Percentiles rank a stretch among this genome's conserved stretches.
Evolutionary conservation across 2,113 vertebrate genomes (phyloP).

Genomic region (Himantopus leucocephalus): DNA sequence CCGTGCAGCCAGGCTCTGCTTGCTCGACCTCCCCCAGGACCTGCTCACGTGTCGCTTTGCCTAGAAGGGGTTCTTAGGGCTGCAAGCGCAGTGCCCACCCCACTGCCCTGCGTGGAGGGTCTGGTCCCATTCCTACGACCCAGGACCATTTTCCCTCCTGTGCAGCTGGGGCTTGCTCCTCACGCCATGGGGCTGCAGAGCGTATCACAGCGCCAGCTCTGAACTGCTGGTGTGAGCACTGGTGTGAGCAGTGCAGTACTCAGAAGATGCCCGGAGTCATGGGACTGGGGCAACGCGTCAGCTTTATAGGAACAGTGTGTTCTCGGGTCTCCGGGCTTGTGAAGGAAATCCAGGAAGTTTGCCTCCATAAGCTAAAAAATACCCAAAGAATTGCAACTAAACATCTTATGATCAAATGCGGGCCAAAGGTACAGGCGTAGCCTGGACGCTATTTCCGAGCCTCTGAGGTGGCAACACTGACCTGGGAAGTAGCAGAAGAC

Average conservation of each 20-base stretch:
- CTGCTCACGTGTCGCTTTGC: fast-evolving
- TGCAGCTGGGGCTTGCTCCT: neutral
- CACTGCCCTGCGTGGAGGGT: no score
- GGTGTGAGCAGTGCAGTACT: neutral
- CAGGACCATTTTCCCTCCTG: neutral
- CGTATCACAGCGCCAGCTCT: neutral
- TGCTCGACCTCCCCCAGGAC: neutral
- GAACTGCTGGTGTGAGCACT: neutral
- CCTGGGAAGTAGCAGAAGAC: neutral
- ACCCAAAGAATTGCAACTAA: neutral
- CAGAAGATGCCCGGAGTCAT: fast-evolving
- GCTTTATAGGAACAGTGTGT: neutral
- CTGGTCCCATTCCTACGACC: neutral
- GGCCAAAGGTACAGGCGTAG: neutral
- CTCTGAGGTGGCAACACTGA: neutral
- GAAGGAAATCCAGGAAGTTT: neutral
- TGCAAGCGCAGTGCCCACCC: neutral
- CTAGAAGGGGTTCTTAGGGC: no score
- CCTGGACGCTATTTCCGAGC: neutral
- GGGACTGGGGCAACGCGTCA: neutral
- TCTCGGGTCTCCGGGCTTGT: neutral
- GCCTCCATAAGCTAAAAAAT: neutral
- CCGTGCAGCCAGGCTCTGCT: neutral
- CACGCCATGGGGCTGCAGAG: fast-evolving
- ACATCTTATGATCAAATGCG: neutral